Evolutionary conservation across 2,113 vertebrate genomes (phyloP).

Genomic region (Apodemus speciosus): DNA sequence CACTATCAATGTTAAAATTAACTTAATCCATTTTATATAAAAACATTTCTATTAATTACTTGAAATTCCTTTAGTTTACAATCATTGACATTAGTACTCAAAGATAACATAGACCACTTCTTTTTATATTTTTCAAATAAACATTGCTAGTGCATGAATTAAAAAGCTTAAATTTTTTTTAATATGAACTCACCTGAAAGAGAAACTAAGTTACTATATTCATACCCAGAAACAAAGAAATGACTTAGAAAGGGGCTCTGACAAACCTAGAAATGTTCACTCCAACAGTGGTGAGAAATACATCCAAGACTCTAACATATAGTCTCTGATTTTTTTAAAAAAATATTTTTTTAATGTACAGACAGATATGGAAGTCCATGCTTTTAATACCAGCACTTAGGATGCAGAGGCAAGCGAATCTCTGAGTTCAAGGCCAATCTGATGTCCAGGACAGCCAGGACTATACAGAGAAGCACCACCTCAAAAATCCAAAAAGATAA

Average conservation of each 20-base stretch:
- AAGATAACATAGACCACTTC: conserved; percentile 15
- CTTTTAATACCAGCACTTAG: not conserved
- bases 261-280: not conserved
- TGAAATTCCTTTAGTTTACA: conserved; percentile 45
- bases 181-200: conserved; percentile 9
- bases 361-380: not conserved
- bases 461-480: not conserved
- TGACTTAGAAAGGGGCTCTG: not conserved
- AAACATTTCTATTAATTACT: conserved; percentile 34
- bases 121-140: conserved; percentile 33
- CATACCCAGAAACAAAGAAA: conserved; percentile 33
- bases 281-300: not conserved
- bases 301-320: not conserved
- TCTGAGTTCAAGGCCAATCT: not conserved
- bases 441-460: not conserved
- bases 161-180: conserved; percentile 11
- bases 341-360: not conserved
- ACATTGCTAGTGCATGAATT: conserved; percentile 16
- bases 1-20: conserved; percentile 16
- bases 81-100: conserved; percentile 10
- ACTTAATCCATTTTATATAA: conserved; percentile 50
- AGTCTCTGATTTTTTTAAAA: not conserved
- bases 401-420: not conserved
- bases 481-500: not conserved
- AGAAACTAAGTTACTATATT: not conserved